Base-by-base conservation (phyloP, 30 jellyfish, hydroid and myxozoan genomes). In the Aurelia sp. region DNA sequence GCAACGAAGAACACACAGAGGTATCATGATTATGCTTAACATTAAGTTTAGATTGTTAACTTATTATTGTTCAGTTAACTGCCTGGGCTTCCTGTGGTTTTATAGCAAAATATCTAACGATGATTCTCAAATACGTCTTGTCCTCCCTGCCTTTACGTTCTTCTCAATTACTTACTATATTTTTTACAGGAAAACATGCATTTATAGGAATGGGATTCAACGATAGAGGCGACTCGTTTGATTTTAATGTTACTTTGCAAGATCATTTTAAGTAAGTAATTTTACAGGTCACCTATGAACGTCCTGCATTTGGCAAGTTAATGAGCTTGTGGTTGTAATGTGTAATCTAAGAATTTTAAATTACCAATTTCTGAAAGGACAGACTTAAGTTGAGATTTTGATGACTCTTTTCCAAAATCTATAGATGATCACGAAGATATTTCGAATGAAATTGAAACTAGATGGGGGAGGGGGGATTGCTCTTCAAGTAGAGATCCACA, bases 171-270 rank as follows among this genome's bases (percentile, higher is more conserved):
- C 55, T 7, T 44, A 44, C 55, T 44, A 4, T 44, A 13, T 44
- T 8, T 9, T 44, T 44, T 31, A 22, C 41, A 82, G 91, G 91
- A 27, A 82, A 82, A 58, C 91, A 82, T 82, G 87, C 99, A 24
- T 96, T 96, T 72, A 96, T 96, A 51, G 99, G 99, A 41, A 90
- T 96, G 97, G 99, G 99, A 2, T 96, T 96, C 83, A 61, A 85
- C 21, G 99, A 96, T 82, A 72, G 99, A 48, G 98, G 99, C 13
- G 99, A 96, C 91, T 96, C 99, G 11, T 96, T 96, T 91, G 99
- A 96, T 69, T 89, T 96, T 90, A 96, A 96, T 72, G 99, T 96
- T 27, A 78, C 98, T 15, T 84, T 96, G 35, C 99, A 96, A 84
- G 99, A 96, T 52, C 96, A 84, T 80, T 96, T 96, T 96, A 90